These are phyloP conservation scores for Heterotilapia buettikoferi DNA, from an alignment of 2,113 vertebrate species.

Conservation along the genomic window DNA sequence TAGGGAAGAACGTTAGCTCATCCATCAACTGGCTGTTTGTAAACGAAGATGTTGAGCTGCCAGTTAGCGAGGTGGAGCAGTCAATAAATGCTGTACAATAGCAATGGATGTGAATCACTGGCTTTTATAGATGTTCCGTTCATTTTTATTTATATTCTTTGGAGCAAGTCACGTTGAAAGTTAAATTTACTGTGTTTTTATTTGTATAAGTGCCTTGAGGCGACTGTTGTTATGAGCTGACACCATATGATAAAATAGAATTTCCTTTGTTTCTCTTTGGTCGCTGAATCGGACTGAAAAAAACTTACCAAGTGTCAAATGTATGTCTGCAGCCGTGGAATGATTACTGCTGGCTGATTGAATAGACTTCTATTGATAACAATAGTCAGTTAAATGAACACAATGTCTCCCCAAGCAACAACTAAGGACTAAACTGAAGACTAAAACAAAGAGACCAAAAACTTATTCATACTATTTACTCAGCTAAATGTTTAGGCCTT, in stretches of 20 bases:
- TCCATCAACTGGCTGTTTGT: slow-evolving; percentile 1
- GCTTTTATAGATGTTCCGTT: neutral
- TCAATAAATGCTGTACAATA: neutral
- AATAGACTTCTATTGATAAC: neutral
- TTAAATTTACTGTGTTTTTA: neutral
- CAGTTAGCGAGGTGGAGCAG: neutral
- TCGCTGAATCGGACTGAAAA: neutral
- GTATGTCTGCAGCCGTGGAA: neutral
- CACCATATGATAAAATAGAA: neutral
- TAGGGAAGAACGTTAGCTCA: neutral
- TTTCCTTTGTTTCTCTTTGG: neutral
- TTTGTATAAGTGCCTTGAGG: neutral
- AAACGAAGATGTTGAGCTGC: neutral
- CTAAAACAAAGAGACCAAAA: neutral
- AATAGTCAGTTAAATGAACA: neutral
- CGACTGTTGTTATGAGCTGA: neutral
- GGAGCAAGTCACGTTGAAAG: neutral
- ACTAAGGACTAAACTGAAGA: neutral
- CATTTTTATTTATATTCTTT: neutral
- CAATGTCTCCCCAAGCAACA: neutral
- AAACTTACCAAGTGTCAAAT: neutral
- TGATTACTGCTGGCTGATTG: neutral
- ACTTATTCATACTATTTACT: neutral
- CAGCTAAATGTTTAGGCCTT: neutral
- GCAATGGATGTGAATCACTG: neutral